Conservation (phyloP, 2,113 vertebrate species). For the Mystacornis crossleyi region DNA sequence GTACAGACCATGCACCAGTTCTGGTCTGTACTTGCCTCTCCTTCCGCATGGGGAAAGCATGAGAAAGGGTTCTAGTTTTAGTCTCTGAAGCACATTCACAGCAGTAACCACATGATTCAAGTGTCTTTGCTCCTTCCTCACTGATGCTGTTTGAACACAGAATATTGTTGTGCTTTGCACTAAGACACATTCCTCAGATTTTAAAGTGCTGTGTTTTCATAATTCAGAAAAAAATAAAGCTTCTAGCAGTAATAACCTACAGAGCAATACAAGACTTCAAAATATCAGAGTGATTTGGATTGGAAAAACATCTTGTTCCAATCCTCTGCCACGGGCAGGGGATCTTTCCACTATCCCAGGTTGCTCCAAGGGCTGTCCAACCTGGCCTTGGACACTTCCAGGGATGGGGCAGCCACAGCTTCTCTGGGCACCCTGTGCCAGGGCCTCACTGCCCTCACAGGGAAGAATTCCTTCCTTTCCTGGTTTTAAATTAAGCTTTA, state of each 20-base stretch:
- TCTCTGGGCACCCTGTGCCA: background rate
- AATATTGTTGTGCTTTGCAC: background rate
- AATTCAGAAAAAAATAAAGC: background rate
- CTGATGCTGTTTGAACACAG: slow-evolving; percentile 4
- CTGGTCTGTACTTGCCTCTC: background rate
- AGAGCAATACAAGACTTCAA: background rate
- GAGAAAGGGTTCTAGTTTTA: slow-evolving; percentile 43
- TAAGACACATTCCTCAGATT: background rate
- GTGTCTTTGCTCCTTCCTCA: background rate
- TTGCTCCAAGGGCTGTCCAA: accelerated
- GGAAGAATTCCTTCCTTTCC: background rate
- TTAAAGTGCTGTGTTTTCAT: background rate
- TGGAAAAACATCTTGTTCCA: background rate
- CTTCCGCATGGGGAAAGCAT: slow-evolving; percentile 49
- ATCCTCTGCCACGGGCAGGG: accelerated
- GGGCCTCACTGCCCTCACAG: accelerated
- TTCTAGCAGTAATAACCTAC: background rate
- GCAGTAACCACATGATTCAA: slow-evolving; percentile 37
- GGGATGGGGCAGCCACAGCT: background rate
- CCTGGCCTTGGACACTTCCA: background rate
- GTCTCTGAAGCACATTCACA: slow-evolving; percentile 33
- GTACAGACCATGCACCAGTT: background rate
- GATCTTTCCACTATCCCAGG: background rate
- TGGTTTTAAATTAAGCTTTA: background rate
- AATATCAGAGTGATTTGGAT: background rate